Evolutionary conservation across 2,113 vertebrate genomes (phyloP).

Genomic region (Picathartes gymnocephalus): DNA sequence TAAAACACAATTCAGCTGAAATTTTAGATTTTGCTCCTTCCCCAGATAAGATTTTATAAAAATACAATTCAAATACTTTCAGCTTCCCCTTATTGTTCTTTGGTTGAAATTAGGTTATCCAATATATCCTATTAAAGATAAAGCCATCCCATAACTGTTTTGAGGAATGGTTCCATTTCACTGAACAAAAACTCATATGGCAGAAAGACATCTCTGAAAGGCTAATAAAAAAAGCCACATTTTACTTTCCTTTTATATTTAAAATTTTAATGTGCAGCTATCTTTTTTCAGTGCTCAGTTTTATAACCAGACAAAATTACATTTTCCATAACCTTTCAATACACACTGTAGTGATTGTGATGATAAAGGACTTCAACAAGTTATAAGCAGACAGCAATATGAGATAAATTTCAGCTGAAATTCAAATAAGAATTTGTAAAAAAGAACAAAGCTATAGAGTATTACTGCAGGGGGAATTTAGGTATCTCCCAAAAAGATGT

Average conservation of each 20-base stretch:
- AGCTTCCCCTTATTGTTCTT: neutral
- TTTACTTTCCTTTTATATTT: neutral
- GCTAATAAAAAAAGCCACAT: neutral
- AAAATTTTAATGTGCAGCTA: neutral
- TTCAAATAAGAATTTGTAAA: neutral
- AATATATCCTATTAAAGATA: neutral
- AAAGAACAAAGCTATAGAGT: neutral
- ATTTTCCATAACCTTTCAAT: neutral
- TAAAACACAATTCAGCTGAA: neutral
- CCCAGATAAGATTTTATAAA: neutral
- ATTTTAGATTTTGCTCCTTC: neutral
- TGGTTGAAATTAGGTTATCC: neutral
- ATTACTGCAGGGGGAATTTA: neutral
- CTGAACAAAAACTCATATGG: neutral
- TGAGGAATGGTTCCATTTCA: neutral
- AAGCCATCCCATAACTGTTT: neutral
- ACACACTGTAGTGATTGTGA: neutral
- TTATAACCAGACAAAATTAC: neutral
- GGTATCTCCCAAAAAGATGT: neutral
- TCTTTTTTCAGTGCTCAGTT: neutral
- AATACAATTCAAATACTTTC: neutral
- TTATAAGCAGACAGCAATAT: neutral
- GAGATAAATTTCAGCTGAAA: neutral
- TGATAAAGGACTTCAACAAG: neutral
- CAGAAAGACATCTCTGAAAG: neutral